phyloP scores from a whole-genome alignment of 1,140 invertebrate genomes.

The Drosophila grimshawi region DNA sequence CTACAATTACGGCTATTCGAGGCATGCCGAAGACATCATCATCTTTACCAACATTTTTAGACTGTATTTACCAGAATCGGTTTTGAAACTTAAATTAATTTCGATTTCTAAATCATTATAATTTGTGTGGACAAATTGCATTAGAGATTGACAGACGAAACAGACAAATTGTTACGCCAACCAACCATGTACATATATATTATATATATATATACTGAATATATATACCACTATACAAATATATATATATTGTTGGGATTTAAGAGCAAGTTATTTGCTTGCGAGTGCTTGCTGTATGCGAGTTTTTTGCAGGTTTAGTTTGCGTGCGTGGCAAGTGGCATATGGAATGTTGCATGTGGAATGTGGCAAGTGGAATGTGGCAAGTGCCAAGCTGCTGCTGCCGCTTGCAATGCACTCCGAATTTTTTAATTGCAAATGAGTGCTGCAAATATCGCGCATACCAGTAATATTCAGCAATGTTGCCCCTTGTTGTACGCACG shows the following conservation, averaged over 20 bases:
- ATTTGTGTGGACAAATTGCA: too few species aligned
- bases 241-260: neutral
- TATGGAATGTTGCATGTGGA: neutral
- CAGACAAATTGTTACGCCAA: too few species aligned
- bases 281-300: conserved; percentile 1
- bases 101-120: too few species aligned
- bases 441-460: conserved; percentile 22
- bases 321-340: conserved; percentile 3
- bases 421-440: conserved; percentile 14
- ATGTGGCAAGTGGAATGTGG: neutral
- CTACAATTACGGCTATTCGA: too few species aligned
- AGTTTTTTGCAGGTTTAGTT: neutral
- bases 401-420: conserved; percentile 20
- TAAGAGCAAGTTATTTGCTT: neutral
- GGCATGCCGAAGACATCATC: too few species aligned
- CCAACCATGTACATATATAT: too few species aligned
- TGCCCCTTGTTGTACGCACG: conserved; percentile 48
- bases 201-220: too few species aligned
- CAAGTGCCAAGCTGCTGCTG: neutral
- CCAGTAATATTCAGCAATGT: conserved; percentile 4
- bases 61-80: too few species aligned
- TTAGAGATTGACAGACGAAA: too few species aligned
- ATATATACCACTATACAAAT: too few species aligned
- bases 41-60: too few species aligned
- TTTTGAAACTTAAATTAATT: too few species aligned